These are phyloP conservation scores for Ladona fulva DNA, from an alignment of 1,140 invertebrate genomes.

Conservation along the genomic window DNA sequence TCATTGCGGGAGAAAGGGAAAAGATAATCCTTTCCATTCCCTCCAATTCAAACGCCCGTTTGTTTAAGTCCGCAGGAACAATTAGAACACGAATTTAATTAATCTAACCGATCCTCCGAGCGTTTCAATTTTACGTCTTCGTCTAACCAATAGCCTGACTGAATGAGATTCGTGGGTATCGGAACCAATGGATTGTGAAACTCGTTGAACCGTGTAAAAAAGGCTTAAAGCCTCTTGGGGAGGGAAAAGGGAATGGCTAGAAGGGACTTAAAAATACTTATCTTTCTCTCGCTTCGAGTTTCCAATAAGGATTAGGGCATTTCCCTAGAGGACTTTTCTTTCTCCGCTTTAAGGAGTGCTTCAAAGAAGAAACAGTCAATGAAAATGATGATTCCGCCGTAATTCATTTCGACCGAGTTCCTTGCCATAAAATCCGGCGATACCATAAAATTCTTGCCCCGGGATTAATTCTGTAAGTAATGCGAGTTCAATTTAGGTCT, in stretches of 20 bases:
- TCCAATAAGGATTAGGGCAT: not conserved
- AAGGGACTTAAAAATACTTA: not conserved
- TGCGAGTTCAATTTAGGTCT: too few relatives aligned
- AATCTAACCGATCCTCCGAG: not conserved
- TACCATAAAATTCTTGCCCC: not conserved
- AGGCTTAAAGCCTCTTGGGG: not conserved
- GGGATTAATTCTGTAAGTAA: too few relatives aligned
- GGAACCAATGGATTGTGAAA: not conserved
- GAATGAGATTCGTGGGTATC: not conserved
- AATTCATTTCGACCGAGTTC: not conserved
- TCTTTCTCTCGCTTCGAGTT: not conserved
- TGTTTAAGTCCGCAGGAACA: not conserved
- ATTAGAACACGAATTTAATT: not conserved
- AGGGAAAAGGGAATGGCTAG: not conserved
- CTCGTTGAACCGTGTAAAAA: not conserved
- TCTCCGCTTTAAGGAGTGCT: not conserved
- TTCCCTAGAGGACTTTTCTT: not conserved
- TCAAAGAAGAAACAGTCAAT: not conserved
- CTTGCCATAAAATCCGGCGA: not conserved
- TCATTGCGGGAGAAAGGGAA: too few relatives aligned
- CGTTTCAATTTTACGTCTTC: slow-evolving; percentile 6
- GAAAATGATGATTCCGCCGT: not conserved
- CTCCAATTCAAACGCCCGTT: not conserved
- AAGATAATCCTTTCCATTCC: too few relatives aligned
- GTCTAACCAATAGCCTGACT: not conserved